Evolutionary conservation across 2,888 invertebrate species (phyloP).

Genomic region (Callinectes sapidus): DNA sequence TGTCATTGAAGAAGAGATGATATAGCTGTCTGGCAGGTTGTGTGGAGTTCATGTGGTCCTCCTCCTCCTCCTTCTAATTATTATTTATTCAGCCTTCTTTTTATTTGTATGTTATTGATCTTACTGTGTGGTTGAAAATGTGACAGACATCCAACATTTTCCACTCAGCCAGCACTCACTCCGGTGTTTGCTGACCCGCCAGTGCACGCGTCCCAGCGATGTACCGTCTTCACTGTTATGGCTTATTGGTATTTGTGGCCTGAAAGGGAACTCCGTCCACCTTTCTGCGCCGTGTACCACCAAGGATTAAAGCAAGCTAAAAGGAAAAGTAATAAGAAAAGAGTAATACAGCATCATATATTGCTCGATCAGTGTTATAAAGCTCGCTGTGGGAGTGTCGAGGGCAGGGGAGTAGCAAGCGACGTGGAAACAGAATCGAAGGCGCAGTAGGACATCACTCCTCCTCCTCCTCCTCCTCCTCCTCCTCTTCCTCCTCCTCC

Average conservation of each 20-base stretch:
- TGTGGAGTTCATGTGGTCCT: too few species aligned
- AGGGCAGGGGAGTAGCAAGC: not conserved
- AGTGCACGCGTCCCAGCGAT: not conserved
- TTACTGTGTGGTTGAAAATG: not conserved
- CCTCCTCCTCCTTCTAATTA: not conserved
- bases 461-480: too few species aligned
- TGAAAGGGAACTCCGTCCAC: not conserved
- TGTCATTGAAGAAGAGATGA: too few species aligned
- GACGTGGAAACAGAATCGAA: not conserved
- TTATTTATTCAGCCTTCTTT: not conserved
- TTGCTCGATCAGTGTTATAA: not conserved
- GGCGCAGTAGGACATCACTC: not conserved
- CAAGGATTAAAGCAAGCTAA: not conserved
- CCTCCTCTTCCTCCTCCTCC: too few species aligned
- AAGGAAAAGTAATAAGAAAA: too few species aligned
- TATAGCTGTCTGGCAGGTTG: too few species aligned
- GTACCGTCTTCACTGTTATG: not conserved
- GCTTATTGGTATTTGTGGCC: not conserved
- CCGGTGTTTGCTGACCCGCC: not conserved
- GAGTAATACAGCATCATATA: not conserved
- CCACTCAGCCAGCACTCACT: not conserved
- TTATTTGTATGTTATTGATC: not conserved
- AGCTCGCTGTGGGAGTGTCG: not conserved
- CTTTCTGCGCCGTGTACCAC: not conserved
- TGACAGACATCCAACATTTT: not conserved